Evolutionary conservation across 2,888 invertebrate genomes (phyloP).

Genomic region (Nephrotoma guestfalica): DNA sequence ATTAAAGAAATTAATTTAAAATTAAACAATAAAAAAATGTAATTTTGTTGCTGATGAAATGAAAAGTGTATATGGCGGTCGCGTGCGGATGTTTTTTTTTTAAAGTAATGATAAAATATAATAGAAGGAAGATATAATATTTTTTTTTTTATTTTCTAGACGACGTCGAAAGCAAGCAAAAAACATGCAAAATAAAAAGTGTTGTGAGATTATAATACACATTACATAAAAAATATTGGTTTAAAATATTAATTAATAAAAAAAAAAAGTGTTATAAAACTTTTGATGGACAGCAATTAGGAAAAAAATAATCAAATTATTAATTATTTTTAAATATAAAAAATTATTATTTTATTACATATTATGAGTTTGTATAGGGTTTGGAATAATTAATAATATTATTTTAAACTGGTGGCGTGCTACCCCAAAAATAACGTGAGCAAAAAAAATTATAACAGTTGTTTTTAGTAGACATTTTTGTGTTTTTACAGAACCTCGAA

Average conservation of each 20-base stretch:
- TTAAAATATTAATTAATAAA: not conserved
- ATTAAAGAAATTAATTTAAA: not conserved
- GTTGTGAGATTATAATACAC: not conserved
- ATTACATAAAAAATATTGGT: not conserved
- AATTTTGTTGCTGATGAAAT: not conserved
- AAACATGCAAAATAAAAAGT: not conserved
- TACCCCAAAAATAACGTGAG: too few species aligned
- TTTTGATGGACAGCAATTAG: not conserved
- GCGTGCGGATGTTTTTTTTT: not conserved
- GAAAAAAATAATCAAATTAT: not conserved
- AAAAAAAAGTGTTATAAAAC: not conserved
- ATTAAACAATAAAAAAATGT: not conserved
- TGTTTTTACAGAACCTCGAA: not conserved
- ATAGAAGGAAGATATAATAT: not conserved
- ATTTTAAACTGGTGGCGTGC: too few species aligned
- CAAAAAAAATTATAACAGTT: too few species aligned
- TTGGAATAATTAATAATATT: not conserved
- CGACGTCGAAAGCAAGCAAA: not conserved
- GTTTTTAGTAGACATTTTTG: too few species aligned
- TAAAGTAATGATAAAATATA: not conserved
- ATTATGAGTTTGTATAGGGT: not conserved
- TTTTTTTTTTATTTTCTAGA: not conserved
- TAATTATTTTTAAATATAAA: not conserved
- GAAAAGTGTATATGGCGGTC: not conserved
- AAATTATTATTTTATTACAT: not conserved